Conservation (phyloP, 2,113 vertebrate species). For the Arizona elegans region DNA sequence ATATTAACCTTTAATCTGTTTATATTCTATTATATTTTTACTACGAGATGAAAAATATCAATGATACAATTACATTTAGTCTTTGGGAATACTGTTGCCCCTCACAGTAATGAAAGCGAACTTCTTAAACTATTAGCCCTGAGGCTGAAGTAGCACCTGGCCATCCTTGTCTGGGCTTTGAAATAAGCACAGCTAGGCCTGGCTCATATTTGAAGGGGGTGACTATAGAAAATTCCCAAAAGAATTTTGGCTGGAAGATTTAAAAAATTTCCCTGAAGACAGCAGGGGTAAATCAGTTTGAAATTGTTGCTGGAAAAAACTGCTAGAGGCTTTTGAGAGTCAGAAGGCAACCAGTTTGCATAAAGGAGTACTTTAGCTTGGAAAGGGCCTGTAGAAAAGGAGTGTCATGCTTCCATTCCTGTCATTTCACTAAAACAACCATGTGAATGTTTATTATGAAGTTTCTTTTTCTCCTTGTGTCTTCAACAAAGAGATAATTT, state of each 20-base stretch:
- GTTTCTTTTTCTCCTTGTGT: not conserved
- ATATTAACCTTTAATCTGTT: not conserved
- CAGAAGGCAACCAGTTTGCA: not conserved
- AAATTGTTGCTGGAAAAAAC: not conserved
- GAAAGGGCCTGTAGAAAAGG: not conserved
- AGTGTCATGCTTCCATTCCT: not conserved
- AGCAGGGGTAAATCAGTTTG: not conserved
- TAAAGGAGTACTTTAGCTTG: not conserved
- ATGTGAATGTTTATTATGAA: not conserved
- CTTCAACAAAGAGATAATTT: not conserved
- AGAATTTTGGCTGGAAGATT: not conserved
- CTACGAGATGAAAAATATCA: not conserved
- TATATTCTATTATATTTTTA: not conserved
- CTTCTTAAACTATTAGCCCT: not conserved
- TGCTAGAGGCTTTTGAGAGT: not conserved
- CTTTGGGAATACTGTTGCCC: not conserved
- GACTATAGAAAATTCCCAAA: not conserved
- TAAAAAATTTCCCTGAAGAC: not conserved
- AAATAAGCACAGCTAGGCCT: not conserved
- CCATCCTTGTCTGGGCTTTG: not conserved
- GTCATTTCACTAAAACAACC: not conserved
- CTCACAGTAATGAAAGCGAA: not conserved
- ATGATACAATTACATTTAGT: not conserved
- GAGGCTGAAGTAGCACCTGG: not conserved
- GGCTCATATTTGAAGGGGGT: not conserved